These are phyloP conservation scores for Priocnemis perturbator DNA, from an alignment of 2,888 invertebrate species.

Conservation along the genomic window DNA sequence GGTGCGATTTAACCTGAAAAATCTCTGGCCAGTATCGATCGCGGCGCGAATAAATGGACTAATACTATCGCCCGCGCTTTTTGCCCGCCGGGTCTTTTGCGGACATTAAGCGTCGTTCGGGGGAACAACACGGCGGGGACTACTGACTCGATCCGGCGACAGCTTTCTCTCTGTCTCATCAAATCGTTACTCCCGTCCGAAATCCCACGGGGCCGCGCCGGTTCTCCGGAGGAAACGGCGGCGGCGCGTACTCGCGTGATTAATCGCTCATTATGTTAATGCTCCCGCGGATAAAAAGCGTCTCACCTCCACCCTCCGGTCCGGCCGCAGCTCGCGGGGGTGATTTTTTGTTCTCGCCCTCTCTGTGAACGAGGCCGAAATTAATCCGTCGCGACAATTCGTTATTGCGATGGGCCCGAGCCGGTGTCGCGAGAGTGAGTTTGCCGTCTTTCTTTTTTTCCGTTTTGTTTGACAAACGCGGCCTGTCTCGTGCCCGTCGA, in stretches of 20 bases:
- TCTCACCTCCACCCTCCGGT: not conserved
- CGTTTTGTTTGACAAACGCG: too few relatives aligned
- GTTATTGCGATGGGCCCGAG: not conserved
- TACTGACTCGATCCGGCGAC: constrained; percentile 5
- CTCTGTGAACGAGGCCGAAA: not conserved
- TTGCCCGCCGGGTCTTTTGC: constrained; percentile 7
- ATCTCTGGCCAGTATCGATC: not conserved
- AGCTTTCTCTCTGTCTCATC: constrained; percentile 11
- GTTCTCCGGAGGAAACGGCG: constrained; percentile 16
- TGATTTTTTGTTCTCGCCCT: too few relatives aligned
- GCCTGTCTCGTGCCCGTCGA: not conserved
- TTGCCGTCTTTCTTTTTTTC: too few relatives aligned
- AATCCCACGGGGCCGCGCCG: constrained; percentile 2
- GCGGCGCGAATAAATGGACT: constrained; percentile 12
- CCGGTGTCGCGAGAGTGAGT: too few relatives aligned
- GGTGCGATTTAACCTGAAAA: not conserved
- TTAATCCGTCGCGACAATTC: constrained; percentile 15
- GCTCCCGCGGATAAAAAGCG: constrained; percentile 14
- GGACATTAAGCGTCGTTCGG: constrained; percentile 11
- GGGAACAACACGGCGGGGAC: constrained; percentile 11
- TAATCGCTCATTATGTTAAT: constrained; percentile 62
- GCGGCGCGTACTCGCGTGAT: constrained; percentile 46
- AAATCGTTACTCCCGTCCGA: constrained; percentile 2
- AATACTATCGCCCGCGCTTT: constrained; percentile 1
- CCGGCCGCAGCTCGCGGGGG: too few relatives aligned